Evolutionary conservation across 1,140 invertebrate genomes (phyloP), one percentile per base, ranked within the genome.

Genomic region (Drosophila nigrodunni): DNA sequence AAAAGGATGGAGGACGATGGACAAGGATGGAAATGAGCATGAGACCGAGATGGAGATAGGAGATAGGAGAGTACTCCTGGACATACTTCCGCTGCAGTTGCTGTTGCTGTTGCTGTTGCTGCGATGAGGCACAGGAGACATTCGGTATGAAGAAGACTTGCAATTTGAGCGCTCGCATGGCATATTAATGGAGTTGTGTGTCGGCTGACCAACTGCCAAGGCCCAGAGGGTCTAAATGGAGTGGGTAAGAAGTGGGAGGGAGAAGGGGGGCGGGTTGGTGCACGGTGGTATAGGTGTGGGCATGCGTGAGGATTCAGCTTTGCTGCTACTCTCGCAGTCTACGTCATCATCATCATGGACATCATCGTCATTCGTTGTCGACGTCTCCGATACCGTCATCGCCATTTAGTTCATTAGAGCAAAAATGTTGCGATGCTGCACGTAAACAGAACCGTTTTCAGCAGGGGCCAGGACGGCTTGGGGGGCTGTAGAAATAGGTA

Each of bases 381-480:
- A 15, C 41, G 70, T 66, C 58, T 71, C 43, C 25, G 30, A 43
- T 55, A 60, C 34, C 3, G 62, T 55, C 50, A 39, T 54, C 78
- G 82, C 85, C 82, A 87, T 88, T 88, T 89, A 80, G 83, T 88
- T 88, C 80, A 83, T 89, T 88, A 87, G 83, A 87, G 73, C 83
- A 83, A 83, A 82, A 83, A 87, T 87, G 77, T 89, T 67, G 80
- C 67, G 52, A 75, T 67, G 72, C 77, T 83, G 83, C 83, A 87
- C 83, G 85, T 83, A 87, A 60, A 49, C 46, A 46, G 18, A 43
- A 41, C 15, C n/a, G 15, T 35, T 25, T 30, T 15, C 37, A 57
- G 15, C 9, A 15, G 34, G n/a, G n/a, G 15, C 5, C 8, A 18
- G 11, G 2, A 21, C 2, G 18, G 49, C 0, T 7, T n/a, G 30